Conservation (phyloP, 2,888 invertebrate genomes). For the Orthonevra nobilis region DNA sequence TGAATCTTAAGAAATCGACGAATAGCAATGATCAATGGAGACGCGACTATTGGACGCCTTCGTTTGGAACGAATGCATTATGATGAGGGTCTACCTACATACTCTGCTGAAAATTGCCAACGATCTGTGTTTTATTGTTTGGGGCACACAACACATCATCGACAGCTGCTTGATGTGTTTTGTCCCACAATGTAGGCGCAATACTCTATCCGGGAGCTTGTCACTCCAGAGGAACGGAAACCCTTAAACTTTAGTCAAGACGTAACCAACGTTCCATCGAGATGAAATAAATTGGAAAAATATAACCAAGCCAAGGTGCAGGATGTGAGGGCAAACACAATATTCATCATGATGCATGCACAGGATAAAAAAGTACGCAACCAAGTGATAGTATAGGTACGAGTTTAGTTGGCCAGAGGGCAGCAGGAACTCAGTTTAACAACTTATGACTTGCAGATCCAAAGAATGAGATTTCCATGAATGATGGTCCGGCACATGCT, state of each 20-base stretch:
- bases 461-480: slow-evolving; percentile 61
- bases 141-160: slow-evolving; percentile 37
- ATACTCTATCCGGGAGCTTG: slow-evolving; percentile 60
- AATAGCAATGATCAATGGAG: slow-evolving; percentile 49
- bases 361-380: slow-evolving; percentile 37
- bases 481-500: slow-evolving; percentile 49
- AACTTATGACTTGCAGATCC: slow-evolving; percentile 67
- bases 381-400: slow-evolving; percentile 27
- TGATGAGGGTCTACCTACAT: background rate
- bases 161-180: too few relatives aligned
- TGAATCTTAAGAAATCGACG: slow-evolving; percentile 63
- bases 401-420: slow-evolving; percentile 56
- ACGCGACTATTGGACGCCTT: slow-evolving; percentile 67
- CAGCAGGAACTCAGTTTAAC: slow-evolving; percentile 47
- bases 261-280: slow-evolving; percentile 35
- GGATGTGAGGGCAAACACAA: slow-evolving; percentile 46
- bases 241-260: too few relatives aligned
- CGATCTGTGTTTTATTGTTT: slow-evolving; percentile 48
- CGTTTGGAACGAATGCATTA: slow-evolving; percentile 56
- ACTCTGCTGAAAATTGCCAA: slow-evolving; percentile 53
- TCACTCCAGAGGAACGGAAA: slow-evolving; percentile 15
- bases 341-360: slow-evolving; percentile 57
- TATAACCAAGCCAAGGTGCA: slow-evolving; percentile 57
- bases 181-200: slow-evolving; percentile 40
- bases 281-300: slow-evolving; percentile 65